These are phyloP conservation scores for Myotis yumanensis DNA, from an alignment of 2,113 vertebrate species.

Conservation along the genomic window DNA sequence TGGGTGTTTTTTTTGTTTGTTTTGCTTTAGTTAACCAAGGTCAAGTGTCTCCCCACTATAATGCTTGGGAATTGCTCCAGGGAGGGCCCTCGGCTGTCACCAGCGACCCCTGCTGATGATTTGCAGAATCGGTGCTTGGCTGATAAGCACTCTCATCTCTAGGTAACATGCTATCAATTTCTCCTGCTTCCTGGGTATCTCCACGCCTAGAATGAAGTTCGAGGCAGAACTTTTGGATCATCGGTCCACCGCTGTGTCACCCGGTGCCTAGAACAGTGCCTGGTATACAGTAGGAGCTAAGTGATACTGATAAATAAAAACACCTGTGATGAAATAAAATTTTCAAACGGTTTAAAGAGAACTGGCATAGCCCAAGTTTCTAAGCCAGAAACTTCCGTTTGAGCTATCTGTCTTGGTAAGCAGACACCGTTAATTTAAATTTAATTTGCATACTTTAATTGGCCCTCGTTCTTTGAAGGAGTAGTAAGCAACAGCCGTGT, in stretches of 20 bases:
- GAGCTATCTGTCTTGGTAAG: neutral
- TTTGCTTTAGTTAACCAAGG: neutral
- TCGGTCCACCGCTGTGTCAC: neutral
- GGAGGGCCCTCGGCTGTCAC: neutral
- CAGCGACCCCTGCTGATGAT: neutral
- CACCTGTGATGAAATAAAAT: neutral
- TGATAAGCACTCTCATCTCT: neutral
- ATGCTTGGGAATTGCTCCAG: neutral
- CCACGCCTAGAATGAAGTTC: neutral
- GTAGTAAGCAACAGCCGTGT: neutral
- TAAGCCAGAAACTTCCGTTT: neutral
- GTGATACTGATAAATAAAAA: neutral
- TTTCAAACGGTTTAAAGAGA: neutral
- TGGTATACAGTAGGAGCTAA: neutral
- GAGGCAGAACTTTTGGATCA: neutral
- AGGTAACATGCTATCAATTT: neutral
- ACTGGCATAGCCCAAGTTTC: neutral
- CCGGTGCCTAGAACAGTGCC: neutral
- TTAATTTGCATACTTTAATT: neutral
- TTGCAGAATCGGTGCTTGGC: neutral
- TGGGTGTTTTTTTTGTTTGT: too few species aligned
- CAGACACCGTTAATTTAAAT: neutral
- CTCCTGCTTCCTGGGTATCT: neutral
- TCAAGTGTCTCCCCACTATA: neutral
- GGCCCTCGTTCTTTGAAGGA: neutral